phyloP scores from a whole-genome alignment of 2,113 vertebrate species.

The Beaufortia kweichowensis region DNA sequence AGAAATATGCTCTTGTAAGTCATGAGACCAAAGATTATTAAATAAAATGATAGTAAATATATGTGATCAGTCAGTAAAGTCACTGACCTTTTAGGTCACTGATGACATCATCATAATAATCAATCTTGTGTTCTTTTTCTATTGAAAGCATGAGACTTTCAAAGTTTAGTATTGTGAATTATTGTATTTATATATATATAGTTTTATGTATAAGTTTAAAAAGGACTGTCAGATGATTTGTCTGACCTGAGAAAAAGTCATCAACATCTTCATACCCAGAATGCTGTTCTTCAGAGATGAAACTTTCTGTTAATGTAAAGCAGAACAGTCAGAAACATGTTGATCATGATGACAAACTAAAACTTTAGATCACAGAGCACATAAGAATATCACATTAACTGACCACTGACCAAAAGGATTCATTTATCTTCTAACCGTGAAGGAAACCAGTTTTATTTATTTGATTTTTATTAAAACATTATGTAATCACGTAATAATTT shows the following conservation, averaged over 20 bases:
- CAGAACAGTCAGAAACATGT: not conserved
- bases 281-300: conserved; percentile 15
- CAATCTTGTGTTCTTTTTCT: no score
- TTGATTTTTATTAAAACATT: no score
- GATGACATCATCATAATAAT: not conserved
- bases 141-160: no score
- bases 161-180: no score
- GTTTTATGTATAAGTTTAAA: no score
- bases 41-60: not conserved
- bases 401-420: no score
- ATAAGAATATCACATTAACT: no score
- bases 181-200: no score
- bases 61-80: not conserved
- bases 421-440: no score
- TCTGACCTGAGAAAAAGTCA: conserved; percentile 8
- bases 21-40: not conserved
- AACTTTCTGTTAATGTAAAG: not conserved
- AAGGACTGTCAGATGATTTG: no score
- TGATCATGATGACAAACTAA: not conserved
- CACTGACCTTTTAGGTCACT: not conserved
- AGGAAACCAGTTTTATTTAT: no score
- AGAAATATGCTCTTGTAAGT: not conserved
- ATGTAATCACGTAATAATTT: no score
- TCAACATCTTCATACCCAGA: conserved; percentile 29
- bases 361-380: not conserved